phyloP scores from a whole-genome alignment of 2,797 vertebrate genomes.

The Scolopax rusticola region DNA sequence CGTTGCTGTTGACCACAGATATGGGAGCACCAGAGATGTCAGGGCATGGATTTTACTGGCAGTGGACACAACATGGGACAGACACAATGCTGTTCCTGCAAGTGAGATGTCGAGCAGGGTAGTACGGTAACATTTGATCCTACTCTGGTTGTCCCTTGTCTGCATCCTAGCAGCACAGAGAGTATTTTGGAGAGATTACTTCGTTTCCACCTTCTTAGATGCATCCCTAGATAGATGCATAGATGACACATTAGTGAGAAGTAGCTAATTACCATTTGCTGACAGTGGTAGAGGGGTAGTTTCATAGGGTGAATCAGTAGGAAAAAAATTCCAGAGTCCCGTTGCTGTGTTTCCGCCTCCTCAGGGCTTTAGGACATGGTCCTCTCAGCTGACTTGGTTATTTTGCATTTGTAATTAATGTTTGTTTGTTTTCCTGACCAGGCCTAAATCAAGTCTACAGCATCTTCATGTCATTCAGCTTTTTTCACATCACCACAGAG shows the following conservation, averaged over 20 bases:
- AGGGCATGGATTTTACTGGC: not conserved
- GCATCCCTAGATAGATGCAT: not conserved
- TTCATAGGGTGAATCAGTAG: not conserved
- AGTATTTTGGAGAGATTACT: not conserved
- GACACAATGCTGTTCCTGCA: not conserved
- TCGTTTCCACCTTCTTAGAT: not conserved
- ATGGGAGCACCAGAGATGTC: not conserved
- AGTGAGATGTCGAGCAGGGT: not conserved
- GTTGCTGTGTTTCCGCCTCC: not conserved
- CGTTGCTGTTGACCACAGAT: rapidly evolving
- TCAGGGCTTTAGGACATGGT: not conserved
- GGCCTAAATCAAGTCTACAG: not conserved
- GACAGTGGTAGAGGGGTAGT: rapidly evolving
- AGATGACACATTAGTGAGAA: not conserved
- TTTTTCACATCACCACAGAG: not conserved
- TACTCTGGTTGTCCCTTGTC: not conserved
- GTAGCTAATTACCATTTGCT: not conserved
- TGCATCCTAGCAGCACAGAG: not conserved
- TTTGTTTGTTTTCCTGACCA: not conserved
- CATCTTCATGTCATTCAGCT: not conserved
- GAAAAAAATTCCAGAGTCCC: not conserved
- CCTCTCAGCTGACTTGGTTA: not conserved
- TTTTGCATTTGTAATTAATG: not conserved
- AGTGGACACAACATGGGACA: rapidly evolving
- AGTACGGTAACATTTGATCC: not conserved